These are phyloP conservation scores for Penaeus japonicus DNA, from an alignment of 1,140 invertebrate genomes.

Conservation along the genomic window DNA sequence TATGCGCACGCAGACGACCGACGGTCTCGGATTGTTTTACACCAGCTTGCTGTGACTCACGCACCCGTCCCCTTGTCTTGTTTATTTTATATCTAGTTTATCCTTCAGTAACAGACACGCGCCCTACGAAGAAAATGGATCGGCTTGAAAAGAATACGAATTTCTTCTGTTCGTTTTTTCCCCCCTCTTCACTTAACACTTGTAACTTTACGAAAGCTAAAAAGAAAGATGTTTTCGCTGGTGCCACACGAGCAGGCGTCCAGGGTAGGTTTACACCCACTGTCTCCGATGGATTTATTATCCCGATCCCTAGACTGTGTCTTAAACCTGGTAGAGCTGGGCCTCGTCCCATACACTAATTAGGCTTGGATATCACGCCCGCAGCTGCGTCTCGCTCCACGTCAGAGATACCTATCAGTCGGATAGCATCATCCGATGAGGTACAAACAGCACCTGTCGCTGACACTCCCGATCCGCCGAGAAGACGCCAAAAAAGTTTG, in stretches of 20 bases:
- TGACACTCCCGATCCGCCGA: no score
- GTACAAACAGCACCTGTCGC: no score
- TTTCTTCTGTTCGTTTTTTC: no score
- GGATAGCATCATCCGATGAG: no score
- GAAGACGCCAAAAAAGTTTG: no score
- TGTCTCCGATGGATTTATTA: conserved; percentile 18
- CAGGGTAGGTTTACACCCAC: not conserved
- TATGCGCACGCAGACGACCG: not conserved
- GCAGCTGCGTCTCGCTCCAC: not conserved
- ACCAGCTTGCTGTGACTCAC: not conserved
- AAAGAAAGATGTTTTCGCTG: not conserved
- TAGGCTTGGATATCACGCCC: not conserved
- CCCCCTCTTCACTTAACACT: no score
- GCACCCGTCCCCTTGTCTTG: no score
- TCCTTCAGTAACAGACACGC: no score
- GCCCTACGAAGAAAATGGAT: no score
- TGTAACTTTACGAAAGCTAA: no score
- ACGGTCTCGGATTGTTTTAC: conserved; percentile 17
- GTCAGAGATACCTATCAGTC: not conserved
- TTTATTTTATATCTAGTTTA: no score
- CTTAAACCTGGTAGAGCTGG: not conserved
- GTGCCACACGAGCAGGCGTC: conserved; percentile 13
- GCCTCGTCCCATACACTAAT: conserved; percentile 6
- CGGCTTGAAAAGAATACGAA: no score
- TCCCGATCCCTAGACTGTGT: not conserved